Evolutionary conservation across 2,797 vertebrate species (phyloP), one percentile per base, ranked within the genome.

Genomic region (Enteromius viviparus): DNA sequence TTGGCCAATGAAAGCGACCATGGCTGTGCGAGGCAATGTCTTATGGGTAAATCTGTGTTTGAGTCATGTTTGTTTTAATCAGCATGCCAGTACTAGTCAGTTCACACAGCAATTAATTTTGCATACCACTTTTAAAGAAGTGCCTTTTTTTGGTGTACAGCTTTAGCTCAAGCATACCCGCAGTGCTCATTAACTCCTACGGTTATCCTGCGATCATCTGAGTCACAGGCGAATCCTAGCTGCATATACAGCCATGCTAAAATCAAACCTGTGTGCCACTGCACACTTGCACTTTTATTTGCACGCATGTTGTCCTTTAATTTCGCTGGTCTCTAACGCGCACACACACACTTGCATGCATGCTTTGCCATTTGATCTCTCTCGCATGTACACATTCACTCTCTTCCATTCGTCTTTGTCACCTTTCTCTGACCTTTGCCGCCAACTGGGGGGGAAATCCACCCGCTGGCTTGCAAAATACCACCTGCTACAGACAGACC

Each of bases 401-500:
- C 74, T 76, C 55, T 47, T 71, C 21, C 23, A 68, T 69, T 42
- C 23, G 32, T 84, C 69, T 79, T 62, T 51, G 34, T 76, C 72
- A 65, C 85, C 78, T 49, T 78, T 78, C 29, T 42, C 49, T 75
- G 49, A 75, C 51, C 75, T 79, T 75, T 85, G 51, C 29, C 65
- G 11, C 23, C 40, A 51, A 69, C 42, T 15, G 3, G 23, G 68
- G 68, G 76, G 64, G 34, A 71, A 40, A 69, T 72, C 60, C 71
- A 83, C 84, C 76, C 70, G 69, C 77, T 65, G 66, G 53, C 51
- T 76, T 26, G 6, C 80, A 53, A n/a, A 82, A 77, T 21, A 81
- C 47, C 65, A 84, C 75, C 78, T 45, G 72, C 65, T 71, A 45
- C 65, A 80, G 70, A 55, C 45, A 66, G 53, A 65, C 42, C 55